These are phyloP conservation scores for Eremobia ochroleuca DNA, from an alignment of 2,888 invertebrate genomes.

Conservation along the genomic window DNA sequence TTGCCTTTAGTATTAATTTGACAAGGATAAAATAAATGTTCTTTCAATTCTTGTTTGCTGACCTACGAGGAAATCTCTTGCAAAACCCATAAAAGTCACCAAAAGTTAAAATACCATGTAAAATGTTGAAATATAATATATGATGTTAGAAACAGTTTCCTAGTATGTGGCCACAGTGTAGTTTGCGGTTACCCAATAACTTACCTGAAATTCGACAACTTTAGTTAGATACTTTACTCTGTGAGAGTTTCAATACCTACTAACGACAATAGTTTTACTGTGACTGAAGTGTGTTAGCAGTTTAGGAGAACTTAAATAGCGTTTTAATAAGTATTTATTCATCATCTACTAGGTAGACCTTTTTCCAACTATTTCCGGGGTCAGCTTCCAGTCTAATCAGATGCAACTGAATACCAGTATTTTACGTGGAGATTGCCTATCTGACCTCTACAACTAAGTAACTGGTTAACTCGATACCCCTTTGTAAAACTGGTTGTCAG, in stretches of 20 bases:
- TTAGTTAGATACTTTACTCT: background rate
- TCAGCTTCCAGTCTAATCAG: too few species aligned
- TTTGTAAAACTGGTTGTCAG: too few species aligned
- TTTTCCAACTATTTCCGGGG: too few species aligned
- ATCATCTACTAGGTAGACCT: too few species aligned
- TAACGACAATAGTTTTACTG: background rate
- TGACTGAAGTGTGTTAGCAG: background rate
- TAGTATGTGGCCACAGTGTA: background rate
- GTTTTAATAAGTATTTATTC: background rate
- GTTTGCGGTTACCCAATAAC: slow-evolving; percentile 25
- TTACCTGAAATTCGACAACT: slow-evolving; percentile 18
- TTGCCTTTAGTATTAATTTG: background rate
- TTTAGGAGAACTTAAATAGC: background rate
- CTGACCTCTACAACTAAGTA: too few species aligned
- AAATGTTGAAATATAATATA: slow-evolving; percentile 5
- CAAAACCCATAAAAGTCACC: slow-evolving; percentile 10
- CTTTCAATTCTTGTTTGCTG: slow-evolving; percentile 1
- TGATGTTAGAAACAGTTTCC: slow-evolving; percentile 6
- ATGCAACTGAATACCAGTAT: too few species aligned
- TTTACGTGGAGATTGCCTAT: too few species aligned
- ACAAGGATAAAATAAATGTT: background rate
- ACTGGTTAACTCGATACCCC: too few species aligned
- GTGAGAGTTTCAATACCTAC: background rate
- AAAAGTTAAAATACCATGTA: slow-evolving; percentile 7
- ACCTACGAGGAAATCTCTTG: background rate